Evolutionary conservation across 1,140 invertebrate species (phyloP).

Genomic region (Drosophila melanica): DNA sequence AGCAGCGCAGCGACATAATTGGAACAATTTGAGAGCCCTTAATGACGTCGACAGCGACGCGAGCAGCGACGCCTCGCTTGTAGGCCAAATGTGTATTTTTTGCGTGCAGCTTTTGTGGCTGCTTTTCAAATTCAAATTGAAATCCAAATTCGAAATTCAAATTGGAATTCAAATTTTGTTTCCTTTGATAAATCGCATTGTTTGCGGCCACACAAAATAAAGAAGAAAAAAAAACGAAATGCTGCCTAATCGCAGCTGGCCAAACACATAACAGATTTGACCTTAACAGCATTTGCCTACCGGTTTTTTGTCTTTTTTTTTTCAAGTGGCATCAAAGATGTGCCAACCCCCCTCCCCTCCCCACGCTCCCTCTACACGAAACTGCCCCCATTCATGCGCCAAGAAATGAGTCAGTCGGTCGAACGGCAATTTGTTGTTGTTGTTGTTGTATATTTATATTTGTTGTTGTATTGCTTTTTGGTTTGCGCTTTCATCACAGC

Average conservation of each 20-base stretch:
- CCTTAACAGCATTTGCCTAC: slow-evolving; percentile 70
- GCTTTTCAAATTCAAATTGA: slow-evolving; percentile 46
- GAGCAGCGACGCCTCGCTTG: slow-evolving; percentile 27
- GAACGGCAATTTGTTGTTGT: slow-evolving; percentile 40
- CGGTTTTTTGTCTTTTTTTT: slow-evolving; percentile 50
- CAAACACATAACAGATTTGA: slow-evolving; percentile 72
- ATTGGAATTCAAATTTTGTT: slow-evolving; percentile 10
- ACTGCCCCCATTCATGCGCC: slow-evolving; percentile 49
- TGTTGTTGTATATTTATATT: no score
- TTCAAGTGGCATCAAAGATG: slow-evolving; percentile 44
- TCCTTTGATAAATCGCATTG: slow-evolving; percentile 51
- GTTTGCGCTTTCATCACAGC: slow-evolving; percentile 33
- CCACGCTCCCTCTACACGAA: background rate
- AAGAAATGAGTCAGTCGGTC: slow-evolving; percentile 75
- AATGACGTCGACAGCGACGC: slow-evolving; percentile 62
- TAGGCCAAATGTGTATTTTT: slow-evolving; percentile 71
- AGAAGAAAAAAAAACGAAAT: no score
- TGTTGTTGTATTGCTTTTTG: slow-evolving; percentile 32
- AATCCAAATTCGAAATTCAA: slow-evolving; percentile 33
- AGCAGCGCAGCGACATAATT: slow-evolving; percentile 68
- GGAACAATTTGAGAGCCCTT: slow-evolving; percentile 78
- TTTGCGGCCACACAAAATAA: no score
- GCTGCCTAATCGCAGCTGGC: slow-evolving; percentile 25
- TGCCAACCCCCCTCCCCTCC: slow-evolving; percentile 7
- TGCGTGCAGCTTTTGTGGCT: no score